Base-by-base conservation (phyloP, 1,140 invertebrate genomes). In the Anastrepha ludens region DNA sequence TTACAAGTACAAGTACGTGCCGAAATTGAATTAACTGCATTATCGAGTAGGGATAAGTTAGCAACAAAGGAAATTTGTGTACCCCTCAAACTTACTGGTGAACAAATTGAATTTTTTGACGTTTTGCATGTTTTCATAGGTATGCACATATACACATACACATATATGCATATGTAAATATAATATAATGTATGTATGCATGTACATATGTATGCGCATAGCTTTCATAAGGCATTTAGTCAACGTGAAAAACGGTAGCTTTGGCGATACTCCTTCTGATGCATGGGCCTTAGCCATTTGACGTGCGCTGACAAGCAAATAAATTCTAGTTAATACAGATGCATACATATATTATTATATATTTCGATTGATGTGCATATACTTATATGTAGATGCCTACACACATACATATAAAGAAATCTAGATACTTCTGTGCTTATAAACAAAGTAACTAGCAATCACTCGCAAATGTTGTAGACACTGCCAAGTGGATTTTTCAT, bases 241-340 rank as follows among this genome's bases (percentile, higher is more conserved):
- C 39, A 62, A n/a, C 6, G 39, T 44, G 67, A 74, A 74, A 74
- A 41, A 39, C 67, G 41, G 67, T 74, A 74, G 67, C 67, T 67
- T 67, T 67, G 39, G 29, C 29, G 39, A 67, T 67, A 29, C 8
- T 41, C 29, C 65, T 15, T 11, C 29, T n/a, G 41, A 74, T 39
- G 39, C 64, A 20, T 67, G 64, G 44, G 70, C 29, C 44, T 74
- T 74, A 55, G 44, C 20, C 74, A 81, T 11, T 15, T 81, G 74
- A 81, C 47, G n/a, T 17, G n/a, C 3, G 50, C 20, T 81, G 47
- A 55, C n/a, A 55, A 15, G 74, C 47, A 55, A 55, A 81, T 81
- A 81, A 81, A 81, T 81, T 11, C 47, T 8, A 81, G 47, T n/a
- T 20, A 81, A 58, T 81, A 81, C 17, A 13, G 74, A 47, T 81